Evolutionary conservation across 2,113 vertebrate genomes (phyloP).

Genomic region (Ursus arctos): DNA sequence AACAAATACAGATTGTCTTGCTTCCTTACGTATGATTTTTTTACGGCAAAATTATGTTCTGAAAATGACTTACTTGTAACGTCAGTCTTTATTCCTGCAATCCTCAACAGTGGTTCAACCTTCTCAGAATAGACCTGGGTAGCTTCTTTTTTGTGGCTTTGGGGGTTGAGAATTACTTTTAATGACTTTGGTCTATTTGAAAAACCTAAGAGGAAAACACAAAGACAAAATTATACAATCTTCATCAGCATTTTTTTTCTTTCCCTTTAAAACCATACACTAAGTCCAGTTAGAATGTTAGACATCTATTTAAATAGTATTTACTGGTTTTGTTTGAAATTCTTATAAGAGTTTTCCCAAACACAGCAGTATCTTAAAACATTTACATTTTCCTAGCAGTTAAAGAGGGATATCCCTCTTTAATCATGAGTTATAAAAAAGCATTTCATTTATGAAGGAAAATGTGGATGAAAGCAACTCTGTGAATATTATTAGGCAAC

Average conservation of each 20-base stretch:
- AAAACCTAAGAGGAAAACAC: slow-evolving; percentile 89
- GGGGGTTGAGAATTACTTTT: slow-evolving; percentile 97
- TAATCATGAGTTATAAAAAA: background rate
- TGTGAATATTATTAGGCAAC: background rate
- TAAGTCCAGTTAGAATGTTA: background rate
- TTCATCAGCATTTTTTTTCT: background rate
- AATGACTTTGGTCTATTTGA: slow-evolving; percentile 92
- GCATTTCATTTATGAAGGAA: background rate
- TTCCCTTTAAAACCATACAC: slow-evolving; percentile 33
- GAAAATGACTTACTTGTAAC: slow-evolving; percentile 92
- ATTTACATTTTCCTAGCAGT: background rate
- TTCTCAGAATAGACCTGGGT: slow-evolving; percentile 92
- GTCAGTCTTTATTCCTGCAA: slow-evolving; percentile 94
- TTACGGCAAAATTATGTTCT: slow-evolving; percentile 40
- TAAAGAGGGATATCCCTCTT: background rate
- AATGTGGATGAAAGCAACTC: background rate
- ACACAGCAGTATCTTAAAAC: slow-evolving; percentile 14
- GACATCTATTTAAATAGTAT: background rate
- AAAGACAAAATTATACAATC: background rate
- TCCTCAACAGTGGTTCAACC: slow-evolving; percentile 96
- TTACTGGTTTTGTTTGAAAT: slow-evolving; percentile 34
- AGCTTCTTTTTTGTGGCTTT: slow-evolving; percentile 95
- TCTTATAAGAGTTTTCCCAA: background rate
- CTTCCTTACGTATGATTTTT: background rate
- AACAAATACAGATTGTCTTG: slow-evolving; percentile 61